phyloP scores from a whole-genome alignment of 2,113 vertebrate genomes.

The Hyperoodon ampullatus region DNA sequence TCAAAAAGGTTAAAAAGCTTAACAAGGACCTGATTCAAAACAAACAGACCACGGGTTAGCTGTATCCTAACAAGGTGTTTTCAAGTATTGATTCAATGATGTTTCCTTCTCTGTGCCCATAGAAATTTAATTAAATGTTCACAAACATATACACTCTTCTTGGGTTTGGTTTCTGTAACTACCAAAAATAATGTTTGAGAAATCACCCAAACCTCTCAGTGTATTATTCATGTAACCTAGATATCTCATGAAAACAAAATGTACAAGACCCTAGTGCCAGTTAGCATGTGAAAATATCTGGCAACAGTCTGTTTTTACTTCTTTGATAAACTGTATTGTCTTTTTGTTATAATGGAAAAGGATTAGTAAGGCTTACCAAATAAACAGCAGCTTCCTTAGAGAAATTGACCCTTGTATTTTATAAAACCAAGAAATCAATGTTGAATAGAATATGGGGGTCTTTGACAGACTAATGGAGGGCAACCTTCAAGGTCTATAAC shows the following conservation, averaged over 20 bases:
- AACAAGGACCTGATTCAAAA: constrained; percentile 54
- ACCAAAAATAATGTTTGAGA: constrained; percentile 67
- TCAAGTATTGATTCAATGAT: neutral
- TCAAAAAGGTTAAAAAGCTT: constrained; percentile 81
- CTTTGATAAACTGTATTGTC: constrained; percentile 63
- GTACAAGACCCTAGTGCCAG: constrained; percentile 29
- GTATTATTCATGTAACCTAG: constrained; percentile 61
- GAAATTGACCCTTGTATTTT: neutral
- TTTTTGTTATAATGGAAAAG: constrained; percentile 53
- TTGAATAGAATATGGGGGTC: constrained; percentile 18
- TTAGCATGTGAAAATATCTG: constrained; percentile 24
- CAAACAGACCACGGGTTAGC: neutral
- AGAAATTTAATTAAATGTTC: constrained; percentile 32
- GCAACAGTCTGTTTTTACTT: constrained; percentile 44
- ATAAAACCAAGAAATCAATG: constrained; percentile 48
- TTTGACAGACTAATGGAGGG: constrained; percentile 43
- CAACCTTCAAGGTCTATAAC: constrained; percentile 36
- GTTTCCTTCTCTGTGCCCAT: neutral
- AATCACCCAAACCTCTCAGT: constrained; percentile 51
- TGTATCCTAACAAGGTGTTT: neutral
- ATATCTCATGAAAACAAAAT: constrained; percentile 70
- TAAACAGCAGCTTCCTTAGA: constrained; percentile 64
- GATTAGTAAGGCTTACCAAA: constrained; percentile 51
- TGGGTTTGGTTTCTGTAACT: constrained; percentile 60
- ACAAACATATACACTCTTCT: constrained; percentile 60